Percentiles rank a stretch among this genome's conserved stretches.
Conservation (phyloP, 2,113 vertebrate genomes). For the Phalacrocorax pelagicus region DNA sequence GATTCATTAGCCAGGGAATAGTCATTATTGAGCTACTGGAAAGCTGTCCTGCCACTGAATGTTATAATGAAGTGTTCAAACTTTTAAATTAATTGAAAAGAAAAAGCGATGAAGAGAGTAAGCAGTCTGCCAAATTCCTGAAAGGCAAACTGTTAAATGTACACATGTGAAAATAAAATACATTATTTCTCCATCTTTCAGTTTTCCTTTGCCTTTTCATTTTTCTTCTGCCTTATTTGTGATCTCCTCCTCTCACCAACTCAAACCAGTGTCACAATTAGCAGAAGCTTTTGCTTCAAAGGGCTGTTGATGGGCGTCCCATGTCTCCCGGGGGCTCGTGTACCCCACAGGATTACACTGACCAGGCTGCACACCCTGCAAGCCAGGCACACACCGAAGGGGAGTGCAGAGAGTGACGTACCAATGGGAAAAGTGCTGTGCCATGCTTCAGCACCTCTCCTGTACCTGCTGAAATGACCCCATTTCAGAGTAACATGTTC, state of each 20-base stretch:
- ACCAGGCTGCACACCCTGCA: background rate
- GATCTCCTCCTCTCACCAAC: background rate
- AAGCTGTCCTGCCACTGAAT: background rate
- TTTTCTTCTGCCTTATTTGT: background rate
- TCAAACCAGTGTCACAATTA: background rate
- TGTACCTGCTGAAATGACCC: background rate
- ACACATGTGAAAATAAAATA: background rate
- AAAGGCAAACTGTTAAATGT: background rate
- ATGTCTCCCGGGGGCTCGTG: background rate
- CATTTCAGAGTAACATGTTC: background rate
- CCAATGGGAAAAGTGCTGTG: fast-evolving
- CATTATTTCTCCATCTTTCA: background rate
- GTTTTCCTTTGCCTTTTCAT: background rate
- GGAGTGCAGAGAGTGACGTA: fast-evolving
- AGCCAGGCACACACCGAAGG: fast-evolving
- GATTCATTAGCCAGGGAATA: background rate
- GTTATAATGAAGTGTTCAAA: background rate
- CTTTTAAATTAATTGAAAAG: constrained; percentile 2
- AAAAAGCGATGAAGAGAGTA: background rate
- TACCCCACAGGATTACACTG: fast-evolving
- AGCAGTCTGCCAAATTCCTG: background rate
- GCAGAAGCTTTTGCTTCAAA: background rate
- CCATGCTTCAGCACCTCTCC: background rate
- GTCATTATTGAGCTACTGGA: background rate
- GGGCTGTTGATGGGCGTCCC: background rate